Evolutionary conservation across 2,113 vertebrate genomes (phyloP).

Genomic region (Aphyosemion australe): DNA sequence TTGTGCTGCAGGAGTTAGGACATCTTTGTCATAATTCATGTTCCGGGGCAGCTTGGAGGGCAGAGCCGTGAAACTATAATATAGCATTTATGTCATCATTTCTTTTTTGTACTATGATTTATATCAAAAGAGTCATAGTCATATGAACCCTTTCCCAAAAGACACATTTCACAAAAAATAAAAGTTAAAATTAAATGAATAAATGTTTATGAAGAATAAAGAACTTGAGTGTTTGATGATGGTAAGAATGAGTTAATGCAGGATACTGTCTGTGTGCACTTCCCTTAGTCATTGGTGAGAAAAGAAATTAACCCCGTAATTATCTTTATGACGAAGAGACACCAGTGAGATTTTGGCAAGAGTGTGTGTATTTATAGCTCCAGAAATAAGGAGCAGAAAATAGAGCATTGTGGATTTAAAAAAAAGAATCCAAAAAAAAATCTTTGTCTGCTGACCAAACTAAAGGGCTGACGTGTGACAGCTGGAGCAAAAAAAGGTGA

Average conservation of each 20-base stretch:
- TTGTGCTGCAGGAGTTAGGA: too few species aligned
- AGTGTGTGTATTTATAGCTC: constrained; percentile 57
- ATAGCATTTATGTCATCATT: too few species aligned
- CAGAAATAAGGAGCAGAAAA: constrained; percentile 41
- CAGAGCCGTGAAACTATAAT: too few species aligned
- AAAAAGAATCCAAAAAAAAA: constrained; percentile 9
- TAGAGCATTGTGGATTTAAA: constrained; percentile 24
- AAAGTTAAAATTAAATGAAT: background rate
- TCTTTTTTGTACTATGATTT: background rate
- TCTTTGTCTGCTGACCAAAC: constrained; percentile 1
- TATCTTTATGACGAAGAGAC: constrained; percentile 37
- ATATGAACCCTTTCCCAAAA: background rate
- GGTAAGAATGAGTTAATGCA: too few species aligned
- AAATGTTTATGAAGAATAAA: too few species aligned
- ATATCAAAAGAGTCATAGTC: too few species aligned
- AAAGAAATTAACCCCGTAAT: constrained; percentile 40
- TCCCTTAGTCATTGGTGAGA: background rate
- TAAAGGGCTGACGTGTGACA: constrained; percentile 28
- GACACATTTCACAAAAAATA: background rate
- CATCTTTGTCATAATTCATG: too few species aligned
- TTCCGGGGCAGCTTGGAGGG: too few species aligned
- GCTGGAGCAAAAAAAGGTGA: constrained; percentile 35
- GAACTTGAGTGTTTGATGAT: too few species aligned
- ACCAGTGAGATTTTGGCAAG: constrained; percentile 50
- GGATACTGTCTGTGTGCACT: background rate